Percentiles rank a stretch among this genome's conserved stretches.
Evolutionary conservation across 2,888 invertebrate species (phyloP).

Genomic region (Chloromyia formosa): DNA sequence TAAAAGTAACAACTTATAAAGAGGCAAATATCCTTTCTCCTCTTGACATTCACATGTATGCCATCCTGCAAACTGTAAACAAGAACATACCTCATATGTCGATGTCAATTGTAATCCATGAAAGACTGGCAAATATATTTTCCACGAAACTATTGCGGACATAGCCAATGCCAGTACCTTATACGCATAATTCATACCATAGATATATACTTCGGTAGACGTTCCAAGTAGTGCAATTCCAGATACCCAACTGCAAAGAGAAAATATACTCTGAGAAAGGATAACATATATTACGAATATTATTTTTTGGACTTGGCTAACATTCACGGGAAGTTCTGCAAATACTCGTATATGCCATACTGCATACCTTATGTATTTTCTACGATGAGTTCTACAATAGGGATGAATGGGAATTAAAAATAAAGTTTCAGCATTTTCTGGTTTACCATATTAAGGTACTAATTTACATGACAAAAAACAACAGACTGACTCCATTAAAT

Average conservation of each 20-base stretch:
- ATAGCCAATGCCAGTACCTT: slow-evolving; percentile 61
- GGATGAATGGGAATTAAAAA: no score
- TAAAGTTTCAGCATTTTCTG: no score
- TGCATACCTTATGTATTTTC: no score
- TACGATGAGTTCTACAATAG: no score
- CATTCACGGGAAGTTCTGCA: neutral
- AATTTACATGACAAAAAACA: no score
- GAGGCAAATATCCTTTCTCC: no score
- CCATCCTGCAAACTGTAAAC: neutral
- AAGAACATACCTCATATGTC: slow-evolving; percentile 73
- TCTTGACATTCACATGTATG: no score
- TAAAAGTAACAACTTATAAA: no score
- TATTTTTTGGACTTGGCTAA: neutral
- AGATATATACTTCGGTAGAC: slow-evolving; percentile 80
- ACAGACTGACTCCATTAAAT: no score
- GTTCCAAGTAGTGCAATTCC: slow-evolving; percentile 80
- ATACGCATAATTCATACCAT: slow-evolving; percentile 78
- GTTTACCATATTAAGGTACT: no score
- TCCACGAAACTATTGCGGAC: slow-evolving; percentile 68
- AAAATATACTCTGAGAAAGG: neutral
- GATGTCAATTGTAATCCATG: slow-evolving; percentile 76
- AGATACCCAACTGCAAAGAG: slow-evolving; percentile 71
- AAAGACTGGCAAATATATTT: slow-evolving; percentile 75
- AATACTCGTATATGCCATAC: no score
- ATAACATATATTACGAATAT: neutral